Evolutionary conservation across 2,797 vertebrate genomes (phyloP).

Genomic region (Tokudaia tokunoshimensis): DNA sequence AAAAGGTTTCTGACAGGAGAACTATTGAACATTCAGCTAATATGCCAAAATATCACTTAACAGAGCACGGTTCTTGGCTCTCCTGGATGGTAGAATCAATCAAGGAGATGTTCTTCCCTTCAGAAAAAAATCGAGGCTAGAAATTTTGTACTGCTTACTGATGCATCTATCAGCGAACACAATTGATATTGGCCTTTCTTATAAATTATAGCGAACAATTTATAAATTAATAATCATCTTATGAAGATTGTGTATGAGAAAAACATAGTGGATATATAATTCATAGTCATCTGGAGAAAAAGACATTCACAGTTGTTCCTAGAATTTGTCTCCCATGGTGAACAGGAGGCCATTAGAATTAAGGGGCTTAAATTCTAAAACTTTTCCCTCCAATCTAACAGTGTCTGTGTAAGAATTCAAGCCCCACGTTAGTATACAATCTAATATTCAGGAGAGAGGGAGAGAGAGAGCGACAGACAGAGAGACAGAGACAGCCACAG

Average conservation of each 20-base stretch:
- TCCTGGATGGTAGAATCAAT: not conserved
- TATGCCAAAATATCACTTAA: not conserved
- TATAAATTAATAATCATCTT: not conserved
- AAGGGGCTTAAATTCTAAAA: slow-evolving; percentile 11
- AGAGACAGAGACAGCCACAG: no score
- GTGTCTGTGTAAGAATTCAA: not conserved
- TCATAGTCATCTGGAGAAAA: not conserved
- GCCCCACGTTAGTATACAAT: not conserved
- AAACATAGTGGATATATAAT: not conserved
- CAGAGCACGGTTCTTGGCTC: not conserved
- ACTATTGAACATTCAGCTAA: slow-evolving; percentile 47
- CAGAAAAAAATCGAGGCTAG: slow-evolving; percentile 3
- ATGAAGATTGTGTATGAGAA: not conserved
- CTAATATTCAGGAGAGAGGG: not conserved
- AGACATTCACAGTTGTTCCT: not conserved
- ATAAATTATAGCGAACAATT: not conserved
- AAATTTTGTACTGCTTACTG: not conserved
- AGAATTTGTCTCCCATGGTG: not conserved
- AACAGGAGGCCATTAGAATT: not conserved
- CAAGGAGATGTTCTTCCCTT: slow-evolving; percentile 3
- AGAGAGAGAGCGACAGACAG: no score
- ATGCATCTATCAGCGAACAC: not conserved
- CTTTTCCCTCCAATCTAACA: not conserved
- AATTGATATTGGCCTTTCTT: not conserved
- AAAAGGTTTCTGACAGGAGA: slow-evolving; percentile 24